Evolutionary conservation across 2,797 vertebrate species (phyloP), one percentile per base, ranked within the genome.

Genomic region (Tenualosa ilisha): DNA sequence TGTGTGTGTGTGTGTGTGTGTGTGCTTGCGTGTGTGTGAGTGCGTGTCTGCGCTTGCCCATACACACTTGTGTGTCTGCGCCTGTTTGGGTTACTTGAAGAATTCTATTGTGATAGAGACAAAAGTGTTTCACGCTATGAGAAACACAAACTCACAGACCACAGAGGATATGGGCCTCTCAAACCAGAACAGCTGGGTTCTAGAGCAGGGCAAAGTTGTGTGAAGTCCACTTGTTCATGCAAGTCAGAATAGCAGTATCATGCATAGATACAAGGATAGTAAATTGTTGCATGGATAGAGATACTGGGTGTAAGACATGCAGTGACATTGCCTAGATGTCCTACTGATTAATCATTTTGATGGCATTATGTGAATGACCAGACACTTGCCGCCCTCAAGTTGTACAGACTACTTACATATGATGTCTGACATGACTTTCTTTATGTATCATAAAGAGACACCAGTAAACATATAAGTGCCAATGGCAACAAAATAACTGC

Each of bases 1-100:
- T 68, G 61, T 51, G 43, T 51, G 83, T 84, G 61, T 84, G 83
- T 68, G 83, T 72, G 61, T 84, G 83, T 84, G 83, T 68, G 59
- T 51, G 83, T 68, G 84, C 1, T 31, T 31, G 82, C 63, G 49
- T 24, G 81, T 20, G 46, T 72, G 63, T 72, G 43, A 51, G 83
- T 84, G 61, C 72, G 83, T 68, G 83, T 72, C 49, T 85, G 31
- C 31, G 50, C 82, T 12, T 87, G 61, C 0, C n/a, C 26, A 59
- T 17, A 50, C 53, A 65, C 17, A 49, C 81, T 84, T 84, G 46
- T 85, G 87, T 84, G 86, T 81, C 37, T 43, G 75, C 49, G 79
- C n/a, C 37, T 81, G 79, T 1, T 22, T 82, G 81, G n/a, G 20
- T 49, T 63, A 83, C 40, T 40, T 20, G 40, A 37, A 79, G 26